Evolutionary conservation across 2,797 vertebrate genomes (phyloP), one percentile per base, ranked within the genome.

Genomic region (Cottoperca gobio): DNA sequence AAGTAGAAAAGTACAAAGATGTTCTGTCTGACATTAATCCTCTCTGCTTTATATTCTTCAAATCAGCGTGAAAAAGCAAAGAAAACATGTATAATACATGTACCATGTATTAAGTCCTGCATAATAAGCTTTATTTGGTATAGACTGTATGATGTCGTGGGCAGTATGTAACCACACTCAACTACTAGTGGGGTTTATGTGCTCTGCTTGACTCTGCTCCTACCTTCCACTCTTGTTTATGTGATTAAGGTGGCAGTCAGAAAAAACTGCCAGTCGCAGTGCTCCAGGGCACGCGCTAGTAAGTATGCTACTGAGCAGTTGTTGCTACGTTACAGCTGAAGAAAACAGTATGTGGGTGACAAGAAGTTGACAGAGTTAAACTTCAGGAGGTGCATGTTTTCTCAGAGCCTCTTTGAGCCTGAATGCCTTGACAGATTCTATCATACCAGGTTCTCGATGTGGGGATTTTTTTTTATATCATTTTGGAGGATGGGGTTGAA

Each of bases 221-320:
- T 67, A 71, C 86, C 57, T 79, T 84, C 54, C 64, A 72, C 62
- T 79, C 73, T 70, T 83, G 68, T 87, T 89, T 83, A 82, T 90
- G 73, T 86, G 84, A 88, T 88, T 81, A 88, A 85, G 76, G 77
- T 79, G 84, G 84, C 86, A 88, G 84, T 86, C 81, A 75, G 82
- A 78, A 75, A 70, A 78, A 88, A 88, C 89, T 88, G 85, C 73
- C 85, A 87, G 84, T 88, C 85, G 85, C 81, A 80, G 40, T 62
- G 83, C 90, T 86, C 58, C 73, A 19, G 79, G 91, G 78, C 78
- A 80, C 35, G 26, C 8, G 39, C 72, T 19, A 61, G 76, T 83
- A 83, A 81, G 81, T 79, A 79, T 78, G 76, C 82, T 83, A 75
- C 84, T 76, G 78, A 83, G 80, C 79, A 75, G 82, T 65, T 72